Evolutionary conservation across 2,888 invertebrate genomes (phyloP).

Genomic region (Luperina testacea): DNA sequence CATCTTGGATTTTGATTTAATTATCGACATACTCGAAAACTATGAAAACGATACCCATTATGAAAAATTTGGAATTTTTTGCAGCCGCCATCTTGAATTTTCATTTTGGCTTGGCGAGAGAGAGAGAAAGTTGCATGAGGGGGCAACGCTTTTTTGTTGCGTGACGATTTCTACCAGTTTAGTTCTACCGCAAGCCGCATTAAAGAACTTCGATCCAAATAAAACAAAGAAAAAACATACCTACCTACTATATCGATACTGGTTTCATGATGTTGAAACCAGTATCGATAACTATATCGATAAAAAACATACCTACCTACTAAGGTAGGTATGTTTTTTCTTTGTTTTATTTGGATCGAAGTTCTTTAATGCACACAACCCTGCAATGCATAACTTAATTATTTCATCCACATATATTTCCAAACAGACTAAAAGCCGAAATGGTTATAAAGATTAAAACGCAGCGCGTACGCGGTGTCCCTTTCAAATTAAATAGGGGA

Average conservation of each 20-base stretch:
- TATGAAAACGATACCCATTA: neutral
- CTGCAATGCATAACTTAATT: constrained; percentile 41
- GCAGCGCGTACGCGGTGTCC: constrained; percentile 63
- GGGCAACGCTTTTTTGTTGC: neutral
- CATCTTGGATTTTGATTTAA: neutral
- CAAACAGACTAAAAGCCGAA: constrained; percentile 47
- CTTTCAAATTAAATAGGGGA: constrained; percentile 79
- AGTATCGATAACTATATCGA: too few species aligned
- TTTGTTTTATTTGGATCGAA: too few species aligned
- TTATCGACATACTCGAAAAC: neutral
- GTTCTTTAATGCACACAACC: too few species aligned
- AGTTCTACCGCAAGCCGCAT: neutral
- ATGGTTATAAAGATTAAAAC: constrained; percentile 65
- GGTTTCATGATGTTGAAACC: too few species aligned
- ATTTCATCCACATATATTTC: constrained; percentile 41
- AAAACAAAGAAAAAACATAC: neutral
- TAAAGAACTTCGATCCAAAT: neutral
- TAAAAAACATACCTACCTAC: too few species aligned
- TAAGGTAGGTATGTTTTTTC: too few species aligned
- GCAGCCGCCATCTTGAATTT: neutral
- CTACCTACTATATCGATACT: neutral
- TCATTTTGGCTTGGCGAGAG: neutral
- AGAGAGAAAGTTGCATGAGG: neutral
- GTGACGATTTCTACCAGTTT: neutral
- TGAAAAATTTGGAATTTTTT: neutral